Evolutionary conservation across 2,888 invertebrate species (phyloP), one percentile per base, ranked within the genome.

Genomic region (Hermaeophaga mercurialis): DNA sequence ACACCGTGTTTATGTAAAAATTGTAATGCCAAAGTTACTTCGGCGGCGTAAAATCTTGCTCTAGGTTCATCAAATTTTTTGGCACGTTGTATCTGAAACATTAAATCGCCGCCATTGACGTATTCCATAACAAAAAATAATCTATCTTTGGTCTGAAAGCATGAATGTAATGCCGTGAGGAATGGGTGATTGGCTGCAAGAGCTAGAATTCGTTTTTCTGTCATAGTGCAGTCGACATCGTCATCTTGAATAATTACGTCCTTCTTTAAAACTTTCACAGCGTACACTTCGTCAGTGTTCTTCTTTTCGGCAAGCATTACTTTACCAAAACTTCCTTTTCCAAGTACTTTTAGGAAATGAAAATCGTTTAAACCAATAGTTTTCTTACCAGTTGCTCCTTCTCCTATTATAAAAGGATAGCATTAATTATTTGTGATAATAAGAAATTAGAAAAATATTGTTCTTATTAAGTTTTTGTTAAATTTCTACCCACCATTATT

Each of bases 81-180:
- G 60, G 97, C 95, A 73, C 94, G 86, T 81, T 99, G 98, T 69
- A 99, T 99, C 87, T 99, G 98, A 83, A 97, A 97, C 96, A 97
- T 97, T 70, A 97, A 84, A 81, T 94, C 97, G 68, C 97, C 98
- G 67, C 98, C 99, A 80, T 97, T 95, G 49, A 99, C 97, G 80
- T 97, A 98, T 81, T 98, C 98, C 98, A 99, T 99, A 65, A 98
- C 96, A 81, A 99, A 98, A 84, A 97, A 98, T 65, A 99, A 83
- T 8, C 77, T 68, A 70, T 88, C 88, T 77, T 87, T 85, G 54
- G 97, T 98, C 81, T 98, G 98, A 84, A 96, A 98, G 81, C 94
- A 96, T 74, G 91, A 95, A 83, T 95, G 94, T 71, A 98, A 85
- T 70, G 96, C 96, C 63, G 97, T 97, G 63, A 98, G 87, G 82